These are phyloP conservation scores for Proteles cristata DNA, from an alignment of 2,113 vertebrate species.

Conservation along the genomic window DNA sequence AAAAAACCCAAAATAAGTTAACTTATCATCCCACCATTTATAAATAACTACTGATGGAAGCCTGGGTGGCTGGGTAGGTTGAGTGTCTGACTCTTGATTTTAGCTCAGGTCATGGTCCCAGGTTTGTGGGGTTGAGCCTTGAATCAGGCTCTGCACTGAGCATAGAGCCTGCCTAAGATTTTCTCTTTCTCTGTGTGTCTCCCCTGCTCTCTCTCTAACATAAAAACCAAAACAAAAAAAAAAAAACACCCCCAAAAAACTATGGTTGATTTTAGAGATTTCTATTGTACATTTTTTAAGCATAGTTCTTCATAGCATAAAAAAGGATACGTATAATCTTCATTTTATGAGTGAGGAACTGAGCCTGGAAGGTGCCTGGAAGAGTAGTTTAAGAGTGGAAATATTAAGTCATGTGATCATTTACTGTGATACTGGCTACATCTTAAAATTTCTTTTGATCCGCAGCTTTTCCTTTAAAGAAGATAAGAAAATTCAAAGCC, in stretches of 20 bases:
- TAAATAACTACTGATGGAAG: no score
- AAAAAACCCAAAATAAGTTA: neutral
- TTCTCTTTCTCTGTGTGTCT: no score
- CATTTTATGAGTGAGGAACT: neutral
- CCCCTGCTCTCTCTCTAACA: no score
- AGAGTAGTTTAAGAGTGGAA: neutral
- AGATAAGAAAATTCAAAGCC: neutral
- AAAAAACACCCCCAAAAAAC: neutral
- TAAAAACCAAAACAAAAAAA: neutral
- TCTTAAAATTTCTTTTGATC: neutral
- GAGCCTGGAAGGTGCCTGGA: neutral
- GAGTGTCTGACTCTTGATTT: no score
- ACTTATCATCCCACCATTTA: neutral
- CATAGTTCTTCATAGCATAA: neutral
- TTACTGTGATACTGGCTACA: neutral
- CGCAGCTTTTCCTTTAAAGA: neutral
- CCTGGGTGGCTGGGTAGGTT: no score
- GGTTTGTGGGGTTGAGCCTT: no score
- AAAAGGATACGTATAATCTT: neutral
- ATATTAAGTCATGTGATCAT: neutral
- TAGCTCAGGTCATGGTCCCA: no score
- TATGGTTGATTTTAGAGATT: neutral
- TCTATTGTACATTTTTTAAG: constrained; percentile 1
- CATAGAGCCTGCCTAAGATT: no score
- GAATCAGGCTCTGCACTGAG: no score